Evolutionary conservation across 2,888 invertebrate species (phyloP).

Genomic region (Zaprionus lineosus): DNA sequence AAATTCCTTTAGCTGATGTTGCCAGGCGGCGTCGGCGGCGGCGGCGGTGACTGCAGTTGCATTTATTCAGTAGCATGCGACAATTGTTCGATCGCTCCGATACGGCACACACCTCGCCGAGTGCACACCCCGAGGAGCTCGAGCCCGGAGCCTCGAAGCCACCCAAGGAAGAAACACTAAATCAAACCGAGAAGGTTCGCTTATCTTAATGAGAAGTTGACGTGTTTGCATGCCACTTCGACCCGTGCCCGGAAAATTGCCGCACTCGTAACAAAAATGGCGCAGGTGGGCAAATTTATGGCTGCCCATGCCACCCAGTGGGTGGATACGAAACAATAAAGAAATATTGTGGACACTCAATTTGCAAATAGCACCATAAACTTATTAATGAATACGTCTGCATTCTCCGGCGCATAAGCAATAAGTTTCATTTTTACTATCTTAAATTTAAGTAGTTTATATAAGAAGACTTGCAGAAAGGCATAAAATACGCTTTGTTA

Average conservation of each 20-base stretch:
- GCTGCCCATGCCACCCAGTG: constrained; percentile 7
- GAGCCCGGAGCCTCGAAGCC: not conserved
- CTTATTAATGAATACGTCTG: constrained; percentile 28
- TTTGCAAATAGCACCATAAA: constrained; percentile 65
- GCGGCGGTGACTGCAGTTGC: constrained; percentile 16
- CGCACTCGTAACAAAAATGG: constrained; percentile 41
- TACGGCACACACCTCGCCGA: constrained; percentile 30
- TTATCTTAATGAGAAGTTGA: constrained; percentile 75
- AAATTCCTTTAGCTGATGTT: constrained; percentile 35
- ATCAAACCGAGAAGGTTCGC: constrained; percentile 40
- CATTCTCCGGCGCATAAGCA: constrained; percentile 28
- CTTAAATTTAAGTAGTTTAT: too few relatives aligned
- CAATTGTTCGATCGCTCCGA: constrained; percentile 42
- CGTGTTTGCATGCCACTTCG: constrained; percentile 65
- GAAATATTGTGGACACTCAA: constrained; percentile 52
- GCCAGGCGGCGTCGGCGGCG: constrained; percentile 35
- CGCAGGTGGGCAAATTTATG: constrained; percentile 51
- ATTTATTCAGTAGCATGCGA: constrained; percentile 48
- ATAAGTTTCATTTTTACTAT: not conserved
- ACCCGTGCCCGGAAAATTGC: constrained; percentile 30
- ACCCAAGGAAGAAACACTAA: constrained; percentile 14
- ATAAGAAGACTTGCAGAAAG: too few relatives aligned
- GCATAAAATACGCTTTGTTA: too few relatives aligned
- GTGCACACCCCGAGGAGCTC: constrained; percentile 6
- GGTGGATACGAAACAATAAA: constrained; percentile 50